Evolutionary conservation across 64 coral and sea anemone species (phyloP), one percentile per base, ranked within the genome.

Genomic region (Montipora capricornis): DNA sequence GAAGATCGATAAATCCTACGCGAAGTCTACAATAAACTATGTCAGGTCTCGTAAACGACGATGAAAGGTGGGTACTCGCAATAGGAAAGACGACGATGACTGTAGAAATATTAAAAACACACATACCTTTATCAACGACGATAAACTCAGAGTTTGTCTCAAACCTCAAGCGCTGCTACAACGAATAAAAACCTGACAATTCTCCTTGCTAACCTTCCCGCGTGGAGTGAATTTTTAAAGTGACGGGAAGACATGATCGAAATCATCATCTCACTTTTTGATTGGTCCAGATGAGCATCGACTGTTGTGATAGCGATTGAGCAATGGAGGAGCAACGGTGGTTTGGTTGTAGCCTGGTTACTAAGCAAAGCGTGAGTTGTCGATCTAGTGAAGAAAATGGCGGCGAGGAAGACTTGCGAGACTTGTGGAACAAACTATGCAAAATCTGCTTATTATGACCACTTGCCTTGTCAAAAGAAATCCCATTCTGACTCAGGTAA

Each of bases 371-470:
- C 61, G 8, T 66, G 8, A 3, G 61, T 66, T 53, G 51, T 53
- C 8, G 51, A 53, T 53, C 4, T 53, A 53, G 51, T 5, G 51
- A 22, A 53, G 51, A 79, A 79, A 47, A 79, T 79, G 76, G 17
- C 76, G 76, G 14, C 76, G 14, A 20, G 76, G 48, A 79, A 79
- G 76, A 20, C 14, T 26, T 79, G 76, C 44, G 14, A 3, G 13
- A 79, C 5, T 47, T 79, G 76, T 47, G 48, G 48, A 8, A 79
- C 26, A 79, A 79, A 79, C 44, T 79, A 45, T 47, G 76, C 24
- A 79, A 79, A 79, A 46, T 79, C 76, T 26, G 76, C 76, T 20
- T 79, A 79, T 79, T 79, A 79, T 79, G 13, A 45, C 24, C 76
- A 79, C 44, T 47, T 79, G 26, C 76, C 76, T 47, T 79, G 76